These are phyloP conservation scores for Dallia pectoralis DNA, from an alignment of 2,797 vertebrate species.

Conservation along the genomic window DNA sequence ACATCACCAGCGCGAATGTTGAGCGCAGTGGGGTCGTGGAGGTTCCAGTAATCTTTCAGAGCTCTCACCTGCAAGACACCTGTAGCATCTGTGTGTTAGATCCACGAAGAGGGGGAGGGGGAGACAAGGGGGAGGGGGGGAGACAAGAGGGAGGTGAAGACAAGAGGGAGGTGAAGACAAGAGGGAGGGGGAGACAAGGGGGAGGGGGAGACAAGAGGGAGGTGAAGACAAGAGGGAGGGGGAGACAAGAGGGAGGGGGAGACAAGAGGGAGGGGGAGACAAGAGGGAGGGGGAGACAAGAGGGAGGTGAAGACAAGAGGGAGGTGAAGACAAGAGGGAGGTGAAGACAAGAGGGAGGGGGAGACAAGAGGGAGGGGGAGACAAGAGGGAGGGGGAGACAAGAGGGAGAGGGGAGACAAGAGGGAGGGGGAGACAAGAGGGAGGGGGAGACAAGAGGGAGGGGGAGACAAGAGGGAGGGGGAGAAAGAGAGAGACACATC, in stretches of 20 bases:
- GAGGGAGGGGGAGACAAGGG: not conserved
- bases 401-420: not conserved
- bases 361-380: no score
- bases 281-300: not conserved
- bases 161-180: not conserved
- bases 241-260: not conserved
- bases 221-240: no score
- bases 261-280: not conserved
- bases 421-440: not conserved
- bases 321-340: no score
- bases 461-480: not conserved
- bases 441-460: not conserved
- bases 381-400: not conserved
- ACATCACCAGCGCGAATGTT: constrained; percentile 91
- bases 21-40: constrained; percentile 95
- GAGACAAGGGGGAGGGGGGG: not conserved
- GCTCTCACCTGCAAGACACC: constrained; percentile 93
- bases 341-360: no score
- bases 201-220: no score
- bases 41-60: constrained; percentile 95
- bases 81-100: constrained; percentile 80
- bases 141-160: not conserved
- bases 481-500: constrained; percentile 21
- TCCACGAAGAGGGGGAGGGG: not conserved
- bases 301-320: not conserved